phyloP scores from a whole-genome alignment of 1,140 invertebrate species.

The Trissolcus basalis region DNA sequence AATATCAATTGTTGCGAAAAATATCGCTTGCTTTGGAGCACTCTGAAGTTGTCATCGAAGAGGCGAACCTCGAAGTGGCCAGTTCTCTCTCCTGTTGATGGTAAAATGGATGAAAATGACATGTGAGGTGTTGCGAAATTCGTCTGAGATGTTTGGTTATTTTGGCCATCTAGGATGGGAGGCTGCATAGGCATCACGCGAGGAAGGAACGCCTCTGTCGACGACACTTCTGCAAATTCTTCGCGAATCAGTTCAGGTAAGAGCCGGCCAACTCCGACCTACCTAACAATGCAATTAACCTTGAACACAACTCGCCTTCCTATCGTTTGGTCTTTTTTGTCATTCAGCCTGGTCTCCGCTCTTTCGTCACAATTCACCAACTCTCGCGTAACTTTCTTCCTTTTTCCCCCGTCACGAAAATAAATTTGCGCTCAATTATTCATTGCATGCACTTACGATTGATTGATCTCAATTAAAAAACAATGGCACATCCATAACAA shows the following conservation, averaged over 20 bases:
- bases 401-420: no score
- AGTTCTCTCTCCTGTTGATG: slow-evolving; percentile 18
- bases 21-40: no score
- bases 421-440: no score
- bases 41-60: no score
- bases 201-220: slow-evolving; percentile 85
- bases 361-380: not conserved
- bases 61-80: no score
- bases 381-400: not conserved
- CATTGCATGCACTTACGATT: no score
- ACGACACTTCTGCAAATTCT: slow-evolving; percentile 85
- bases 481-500: no score
- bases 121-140: slow-evolving; percentile 71
- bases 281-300: slow-evolving; percentile 38
- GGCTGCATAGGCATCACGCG: slow-evolving; percentile 89
- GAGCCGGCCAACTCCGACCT: slow-evolving; percentile 37
- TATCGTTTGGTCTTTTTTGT: slow-evolving; percentile 11
- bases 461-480: no score
- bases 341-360: not conserved
- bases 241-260: slow-evolving; percentile 86
- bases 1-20: no score
- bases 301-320: slow-evolving; percentile 23
- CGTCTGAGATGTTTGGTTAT: slow-evolving; percentile 76
- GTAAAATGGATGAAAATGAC: slow-evolving; percentile 74
- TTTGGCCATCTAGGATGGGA: slow-evolving; percentile 81